These are phyloP conservation scores for Neodiprion pinetum DNA, from an alignment of 1,140 invertebrate species.

Conservation along the genomic window DNA sequence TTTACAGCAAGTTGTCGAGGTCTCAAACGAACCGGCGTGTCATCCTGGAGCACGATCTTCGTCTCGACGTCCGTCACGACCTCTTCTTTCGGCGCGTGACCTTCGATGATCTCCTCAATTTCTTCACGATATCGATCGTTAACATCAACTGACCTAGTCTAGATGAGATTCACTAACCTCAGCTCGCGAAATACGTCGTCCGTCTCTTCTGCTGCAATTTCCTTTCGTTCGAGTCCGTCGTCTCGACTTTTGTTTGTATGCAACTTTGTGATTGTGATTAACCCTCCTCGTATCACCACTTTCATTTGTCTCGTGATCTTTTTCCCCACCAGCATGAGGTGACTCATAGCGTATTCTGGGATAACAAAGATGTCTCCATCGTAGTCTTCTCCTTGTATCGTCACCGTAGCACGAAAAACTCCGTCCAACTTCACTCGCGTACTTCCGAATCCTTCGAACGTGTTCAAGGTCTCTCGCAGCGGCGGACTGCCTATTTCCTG, in stretches of 20 bases:
- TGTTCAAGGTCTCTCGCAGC: neutral
- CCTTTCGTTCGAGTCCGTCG: neutral
- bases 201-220: too few species aligned
- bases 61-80: too few species aligned
- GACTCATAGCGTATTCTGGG: neutral
- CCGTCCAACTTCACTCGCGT: neutral
- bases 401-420: neutral
- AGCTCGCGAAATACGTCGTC: too few species aligned
- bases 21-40: neutral
- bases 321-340: constrained; percentile 2
- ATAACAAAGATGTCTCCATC: neutral
- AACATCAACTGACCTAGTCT: too few species aligned
- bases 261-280: neutral
- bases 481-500: neutral
- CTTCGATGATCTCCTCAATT: constrained; percentile 24
- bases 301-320: constrained; percentile 1
- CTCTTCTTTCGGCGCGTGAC: constrained; percentile 39
- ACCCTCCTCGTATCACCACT: neutral
- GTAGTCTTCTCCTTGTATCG: neutral
- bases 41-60: neutral
- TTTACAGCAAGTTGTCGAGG: constrained; percentile 33
- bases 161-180: too few species aligned
- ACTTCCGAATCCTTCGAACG: constrained; percentile 9
- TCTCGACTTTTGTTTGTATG: neutral
- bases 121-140: neutral